A percentile compares a stretch with the other conserved stretches of the same genome.
Conservation (phyloP, 2,888 invertebrate species). For the Caenorhabditis sp. region DNA sequence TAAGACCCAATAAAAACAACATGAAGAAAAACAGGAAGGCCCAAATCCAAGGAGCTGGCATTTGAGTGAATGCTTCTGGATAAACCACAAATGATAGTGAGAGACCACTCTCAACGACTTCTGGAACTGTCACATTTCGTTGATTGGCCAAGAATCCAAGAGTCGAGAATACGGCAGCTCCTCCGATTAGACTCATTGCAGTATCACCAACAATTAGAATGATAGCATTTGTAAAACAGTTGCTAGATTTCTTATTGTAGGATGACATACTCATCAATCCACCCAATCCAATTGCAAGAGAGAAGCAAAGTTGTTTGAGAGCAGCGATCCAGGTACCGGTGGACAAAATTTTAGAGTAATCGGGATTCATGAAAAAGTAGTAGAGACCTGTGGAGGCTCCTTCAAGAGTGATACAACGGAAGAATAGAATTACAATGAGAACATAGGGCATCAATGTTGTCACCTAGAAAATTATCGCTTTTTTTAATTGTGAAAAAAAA, state of each 20-base stretch:
- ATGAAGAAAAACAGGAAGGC: slow-evolving; percentile 72
- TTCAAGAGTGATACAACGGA: slow-evolving; percentile 59
- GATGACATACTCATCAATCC: neutral
- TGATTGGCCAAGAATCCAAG: slow-evolving; percentile 52
- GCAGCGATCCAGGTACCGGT: slow-evolving; percentile 60
- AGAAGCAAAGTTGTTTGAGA: slow-evolving; percentile 65
- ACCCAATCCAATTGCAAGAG: slow-evolving; percentile 52
- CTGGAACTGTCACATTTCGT: slow-evolving; percentile 21
- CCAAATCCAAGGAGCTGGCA: slow-evolving; percentile 71
- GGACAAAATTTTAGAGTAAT: neutral
- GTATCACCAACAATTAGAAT: neutral
- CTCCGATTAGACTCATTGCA: neutral
- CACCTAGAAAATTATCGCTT: slow-evolving; percentile 16
- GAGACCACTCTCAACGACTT: slow-evolving; percentile 65
- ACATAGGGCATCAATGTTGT: slow-evolving; percentile 63
- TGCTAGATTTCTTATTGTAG: neutral
- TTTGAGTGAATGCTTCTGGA: slow-evolving; percentile 71
- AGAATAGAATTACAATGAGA: slow-evolving; percentile 61
- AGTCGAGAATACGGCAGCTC: slow-evolving; percentile 50
- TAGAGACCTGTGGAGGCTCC: slow-evolving; percentile 58
- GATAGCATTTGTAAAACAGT: neutral
- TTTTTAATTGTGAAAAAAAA: no score
- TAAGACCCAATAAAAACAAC: slow-evolving; percentile 71
- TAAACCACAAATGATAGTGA: slow-evolving; percentile 72
- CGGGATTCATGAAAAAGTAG: slow-evolving; percentile 39